Base-by-base conservation (phyloP, 2,113 vertebrate genomes). In the Gobiocypris rarus region DNA sequence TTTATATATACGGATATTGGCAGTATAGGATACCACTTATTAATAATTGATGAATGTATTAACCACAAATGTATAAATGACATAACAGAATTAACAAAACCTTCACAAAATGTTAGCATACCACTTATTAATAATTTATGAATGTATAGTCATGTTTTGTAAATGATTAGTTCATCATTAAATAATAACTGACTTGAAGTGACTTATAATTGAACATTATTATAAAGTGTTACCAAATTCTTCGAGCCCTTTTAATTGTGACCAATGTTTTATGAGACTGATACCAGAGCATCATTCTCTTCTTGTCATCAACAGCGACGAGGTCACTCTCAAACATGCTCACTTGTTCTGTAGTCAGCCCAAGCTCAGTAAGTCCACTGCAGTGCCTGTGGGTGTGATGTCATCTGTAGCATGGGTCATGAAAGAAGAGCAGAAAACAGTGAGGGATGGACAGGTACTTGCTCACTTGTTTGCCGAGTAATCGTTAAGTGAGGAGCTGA, bases 401-500 rank as follows among this genome's bases (percentile, higher is more conserved):
- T 56, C 26, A 26, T 28, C 41, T n/a, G 70, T 22, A 50, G 58
- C 6, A 8, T 17, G 26, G 45, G 59, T 17, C 84, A 63, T 83
- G 59, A 83, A 43, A 28, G 65, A 48, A 50, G 22, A 41, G 67
- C 19, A 5, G 34, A 50, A 41, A 61, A 26, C 52, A 75, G 75
- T 22, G 26, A 34, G 41, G 52, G 38, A 63, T 54, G 56, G 76
- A 76, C 75, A 59, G 73, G 50, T 69, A 58, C 69, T 17, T 9
- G 56, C 59, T 63, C 34, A 73, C 74, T 84, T 75, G 67, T 84
- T 74, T 88, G 82, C 86, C 38, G 75, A n/a, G 83, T 82, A 83
- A 85, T 86, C 86, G 83, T 85, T 85, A 87, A 84, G 83, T 31
- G 61, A 75, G 81, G 75, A 85, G 81, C 73, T 79, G 82, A 86